Evolutionary conservation across 2,888 invertebrate species (phyloP), one percentile per base, ranked within the genome.

Genomic region (Eupithecia centaureata): DNA sequence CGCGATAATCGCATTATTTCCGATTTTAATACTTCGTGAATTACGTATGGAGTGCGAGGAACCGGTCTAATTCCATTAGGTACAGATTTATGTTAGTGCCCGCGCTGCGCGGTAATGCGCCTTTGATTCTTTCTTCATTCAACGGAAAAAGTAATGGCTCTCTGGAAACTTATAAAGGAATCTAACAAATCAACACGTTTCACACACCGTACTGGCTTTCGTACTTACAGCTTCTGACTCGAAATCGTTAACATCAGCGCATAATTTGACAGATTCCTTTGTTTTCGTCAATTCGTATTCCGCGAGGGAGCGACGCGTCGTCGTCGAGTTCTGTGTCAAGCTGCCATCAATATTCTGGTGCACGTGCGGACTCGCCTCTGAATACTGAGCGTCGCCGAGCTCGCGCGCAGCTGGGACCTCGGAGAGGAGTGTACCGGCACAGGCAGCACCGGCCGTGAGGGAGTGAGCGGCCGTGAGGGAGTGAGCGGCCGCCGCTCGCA

Each of bases 31-130:
- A 63, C 47, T 32, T 10, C 57, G 60, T 60, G 64, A 69, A 51
- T 61, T 61, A 52, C 57, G 33, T 64, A 60, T 62, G 66, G 35
- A 61, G 68, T 65, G 63, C 33, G 28, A 66, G 51, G 52, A 71
- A 67, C 70, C 59, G 64, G 68, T 70, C 68, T 68, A 74, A 78
- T 77, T 79, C 78, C 77, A 77, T 79, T 79, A 64, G 73, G 73
- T 76, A 72, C 78, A 80, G 81, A 83, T 80, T 78, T 80, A 84
- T 78, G 63, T 33, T 51, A 68, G 68, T n/a, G 38, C 38, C n/a
- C n/a, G 38, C 38, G 72, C 76, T 75, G 75, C 75, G 71, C 76
- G 77, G 76, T 78, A 75, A 77, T 77, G 72, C 77, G 70, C 65
- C 63, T 63, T 72, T 76, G 74, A 76, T 75, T 76, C 65, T 62